Evolutionary conservation across 2,888 invertebrate genomes (phyloP).

Genomic region (Caenorhabditis parvicauda): DNA sequence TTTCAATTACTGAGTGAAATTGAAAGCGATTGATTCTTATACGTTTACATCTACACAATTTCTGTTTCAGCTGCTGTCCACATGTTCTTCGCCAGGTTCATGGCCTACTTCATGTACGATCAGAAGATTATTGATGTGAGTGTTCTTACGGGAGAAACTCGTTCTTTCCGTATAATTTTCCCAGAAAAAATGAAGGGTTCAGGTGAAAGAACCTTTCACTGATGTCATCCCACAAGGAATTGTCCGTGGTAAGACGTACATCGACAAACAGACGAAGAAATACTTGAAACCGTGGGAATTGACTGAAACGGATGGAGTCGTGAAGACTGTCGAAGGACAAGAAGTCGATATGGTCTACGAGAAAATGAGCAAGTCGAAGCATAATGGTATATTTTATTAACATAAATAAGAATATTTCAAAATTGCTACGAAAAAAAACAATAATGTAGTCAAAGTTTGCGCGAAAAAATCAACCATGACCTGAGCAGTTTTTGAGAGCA

Average conservation of each 20-base stretch:
- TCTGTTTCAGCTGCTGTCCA: constrained; percentile 78
- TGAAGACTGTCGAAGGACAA: constrained; percentile 11
- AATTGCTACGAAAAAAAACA: no score
- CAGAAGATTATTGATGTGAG: constrained; percentile 74
- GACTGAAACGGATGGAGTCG: constrained; percentile 65
- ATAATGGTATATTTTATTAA: constrained; percentile 78
- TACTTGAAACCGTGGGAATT: constrained; percentile 74
- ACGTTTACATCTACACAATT: no score
- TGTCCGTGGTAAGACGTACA: constrained; percentile 39
- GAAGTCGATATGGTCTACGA: constrained; percentile 79
- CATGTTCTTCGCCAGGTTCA: constrained; percentile 92
- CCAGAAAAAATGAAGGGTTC: background rate
- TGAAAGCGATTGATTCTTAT: no score
- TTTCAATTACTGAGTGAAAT: no score
- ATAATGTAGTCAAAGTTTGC: no score
- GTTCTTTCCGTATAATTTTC: background rate
- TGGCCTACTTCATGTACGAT: constrained; percentile 84
- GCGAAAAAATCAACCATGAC: no score
- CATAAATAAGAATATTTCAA: background rate
- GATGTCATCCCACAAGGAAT: constrained; percentile 78
- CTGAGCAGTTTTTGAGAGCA: no score
- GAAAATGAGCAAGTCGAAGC: constrained; percentile 98
- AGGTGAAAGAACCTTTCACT: constrained; percentile 78
- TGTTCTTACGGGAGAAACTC: background rate
- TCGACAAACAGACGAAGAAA: constrained; percentile 71